A percentile compares a stretch with the other conserved stretches of the same genome.
Conservation (phyloP, 2,797 vertebrate species). For the Vipera latastei region DNA sequence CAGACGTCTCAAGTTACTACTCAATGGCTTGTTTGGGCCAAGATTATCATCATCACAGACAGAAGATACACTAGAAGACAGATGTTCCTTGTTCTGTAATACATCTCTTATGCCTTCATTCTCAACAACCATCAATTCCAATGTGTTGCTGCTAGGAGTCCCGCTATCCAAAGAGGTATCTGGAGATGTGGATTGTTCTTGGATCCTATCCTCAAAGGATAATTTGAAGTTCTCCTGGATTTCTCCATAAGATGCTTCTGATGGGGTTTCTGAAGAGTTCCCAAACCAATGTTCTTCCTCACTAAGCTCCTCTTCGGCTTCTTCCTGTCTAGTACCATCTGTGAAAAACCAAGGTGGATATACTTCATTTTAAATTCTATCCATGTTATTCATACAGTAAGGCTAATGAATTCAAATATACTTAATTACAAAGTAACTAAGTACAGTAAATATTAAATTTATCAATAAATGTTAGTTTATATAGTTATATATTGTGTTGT, state of each 20-base stretch:
- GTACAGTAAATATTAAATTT: not conserved
- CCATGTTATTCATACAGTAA: not conserved
- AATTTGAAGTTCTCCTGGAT: constrained; percentile 85
- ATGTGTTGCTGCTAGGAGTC: constrained; percentile 86
- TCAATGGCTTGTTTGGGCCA: constrained; percentile 88
- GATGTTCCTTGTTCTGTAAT: constrained; percentile 83
- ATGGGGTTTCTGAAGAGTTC: constrained; percentile 83
- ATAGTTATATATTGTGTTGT: too few relatives aligned
- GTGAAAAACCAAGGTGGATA: constrained; percentile 58
- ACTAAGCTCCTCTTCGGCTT: constrained; percentile 82
- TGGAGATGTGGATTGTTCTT: constrained; percentile 83
- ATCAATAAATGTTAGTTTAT: not conserved
- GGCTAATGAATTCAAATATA: not conserved
- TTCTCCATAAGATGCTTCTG: constrained; percentile 94
- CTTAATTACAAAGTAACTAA: not conserved
- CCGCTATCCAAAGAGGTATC: constrained; percentile 90
- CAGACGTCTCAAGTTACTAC: constrained; percentile 92
- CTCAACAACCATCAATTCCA: constrained; percentile 86
- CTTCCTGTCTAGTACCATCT: constrained; percentile 94
- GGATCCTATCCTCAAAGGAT: constrained; percentile 77
- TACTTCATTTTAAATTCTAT: constrained; percentile 58
- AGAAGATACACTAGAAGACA: constrained; percentile 89
- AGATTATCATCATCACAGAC: constrained; percentile 87
- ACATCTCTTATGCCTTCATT: constrained; percentile 76
- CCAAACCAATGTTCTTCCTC: constrained; percentile 96